Evolutionary conservation across 2,797 vertebrate genomes (phyloP).

Genomic region (Hippoglossus hippoglossus): DNA sequence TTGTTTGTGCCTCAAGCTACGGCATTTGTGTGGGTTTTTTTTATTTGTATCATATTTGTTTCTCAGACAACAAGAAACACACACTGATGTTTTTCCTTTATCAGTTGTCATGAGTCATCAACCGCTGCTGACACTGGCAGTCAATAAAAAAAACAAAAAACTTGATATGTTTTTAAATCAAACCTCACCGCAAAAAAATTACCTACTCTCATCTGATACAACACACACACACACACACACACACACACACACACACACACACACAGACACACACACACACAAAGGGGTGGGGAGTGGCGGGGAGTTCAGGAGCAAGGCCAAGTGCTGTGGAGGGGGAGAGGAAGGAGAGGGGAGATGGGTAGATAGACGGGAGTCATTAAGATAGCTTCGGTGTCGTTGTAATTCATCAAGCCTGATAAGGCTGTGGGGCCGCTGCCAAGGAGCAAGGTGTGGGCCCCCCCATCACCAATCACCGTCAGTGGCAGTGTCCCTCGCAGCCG

Average conservation of each 20-base stretch:
- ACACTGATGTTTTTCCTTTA: neutral
- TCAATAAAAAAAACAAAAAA: constrained; percentile 45
- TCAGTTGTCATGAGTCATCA: constrained; percentile 42
- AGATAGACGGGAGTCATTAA: constrained; percentile 81
- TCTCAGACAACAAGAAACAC: constrained; percentile 35
- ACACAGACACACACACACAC: constrained; percentile 3
- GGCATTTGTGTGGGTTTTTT: constrained; percentile 23
- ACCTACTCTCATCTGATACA: constrained; percentile 29
- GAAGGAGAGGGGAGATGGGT: constrained; percentile 72
- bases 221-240: neutral
- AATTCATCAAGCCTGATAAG: constrained; percentile 81
- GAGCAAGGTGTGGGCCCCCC: constrained; percentile 76
- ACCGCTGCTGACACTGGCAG: constrained; percentile 15
- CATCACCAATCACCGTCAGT: constrained; percentile 72
- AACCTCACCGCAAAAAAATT: constrained; percentile 20
- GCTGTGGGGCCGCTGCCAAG: constrained; percentile 58
- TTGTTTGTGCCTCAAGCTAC: constrained; percentile 15
- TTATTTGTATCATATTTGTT: constrained; percentile 38
- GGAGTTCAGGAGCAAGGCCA: constrained; percentile 73
- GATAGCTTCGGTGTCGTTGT: constrained; percentile 81
- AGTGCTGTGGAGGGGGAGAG: constrained; percentile 69
- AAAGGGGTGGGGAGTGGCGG: constrained; percentile 67
- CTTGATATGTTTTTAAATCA: constrained; percentile 30
- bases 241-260: neutral
- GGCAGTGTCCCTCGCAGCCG: constrained; percentile 38